Percentiles rank a stretch among this genome's conserved stretches.
These are phyloP conservation scores for Epinephelus cyanopodus DNA, from an alignment of 2,113 vertebrate genomes.

Conservation along the genomic window DNA sequence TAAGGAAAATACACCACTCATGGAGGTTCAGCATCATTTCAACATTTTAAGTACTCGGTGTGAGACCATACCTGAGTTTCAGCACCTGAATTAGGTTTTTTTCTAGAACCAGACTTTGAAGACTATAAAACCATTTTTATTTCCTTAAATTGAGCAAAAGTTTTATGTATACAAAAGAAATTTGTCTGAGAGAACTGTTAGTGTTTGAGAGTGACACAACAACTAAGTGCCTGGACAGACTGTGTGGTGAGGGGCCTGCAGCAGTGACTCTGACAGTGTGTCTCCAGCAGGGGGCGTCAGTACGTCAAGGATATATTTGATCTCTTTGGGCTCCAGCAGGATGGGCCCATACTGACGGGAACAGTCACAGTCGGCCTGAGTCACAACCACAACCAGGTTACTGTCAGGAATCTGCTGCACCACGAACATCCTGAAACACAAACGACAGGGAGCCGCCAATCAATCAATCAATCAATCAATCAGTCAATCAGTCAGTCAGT, in stretches of 20 bases:
- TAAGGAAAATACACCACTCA: conserved; percentile 74
- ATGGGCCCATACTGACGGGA: conserved; percentile 87
- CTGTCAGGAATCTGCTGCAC: conserved; percentile 90
- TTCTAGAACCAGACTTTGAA: too few species aligned
- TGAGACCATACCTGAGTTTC: neutral
- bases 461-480: neutral
- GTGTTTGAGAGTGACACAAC: too few species aligned
- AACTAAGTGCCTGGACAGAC: too few species aligned
- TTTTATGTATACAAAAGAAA: too few species aligned
- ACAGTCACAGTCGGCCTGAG: conserved; percentile 91
- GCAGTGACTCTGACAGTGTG: neutral
- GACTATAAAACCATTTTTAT: neutral
- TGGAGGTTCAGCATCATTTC: neutral
- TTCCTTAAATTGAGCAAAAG: neutral
- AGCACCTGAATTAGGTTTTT: too few species aligned
- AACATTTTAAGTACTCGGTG: too few species aligned
- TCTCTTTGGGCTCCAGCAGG: conserved; percentile 87
- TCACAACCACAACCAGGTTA: conserved; percentile 92
- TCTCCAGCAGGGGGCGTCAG: conserved; percentile 10
- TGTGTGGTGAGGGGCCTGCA: too few species aligned
- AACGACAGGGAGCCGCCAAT: fast-evolving
- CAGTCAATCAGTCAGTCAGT: neutral
- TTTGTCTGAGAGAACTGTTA: too few species aligned
- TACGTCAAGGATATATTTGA: conserved; percentile 95
- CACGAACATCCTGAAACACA: conserved; percentile 91